Conservation (phyloP, 2,113 vertebrate genomes). For the Nothoprocta perdicaria region DNA sequence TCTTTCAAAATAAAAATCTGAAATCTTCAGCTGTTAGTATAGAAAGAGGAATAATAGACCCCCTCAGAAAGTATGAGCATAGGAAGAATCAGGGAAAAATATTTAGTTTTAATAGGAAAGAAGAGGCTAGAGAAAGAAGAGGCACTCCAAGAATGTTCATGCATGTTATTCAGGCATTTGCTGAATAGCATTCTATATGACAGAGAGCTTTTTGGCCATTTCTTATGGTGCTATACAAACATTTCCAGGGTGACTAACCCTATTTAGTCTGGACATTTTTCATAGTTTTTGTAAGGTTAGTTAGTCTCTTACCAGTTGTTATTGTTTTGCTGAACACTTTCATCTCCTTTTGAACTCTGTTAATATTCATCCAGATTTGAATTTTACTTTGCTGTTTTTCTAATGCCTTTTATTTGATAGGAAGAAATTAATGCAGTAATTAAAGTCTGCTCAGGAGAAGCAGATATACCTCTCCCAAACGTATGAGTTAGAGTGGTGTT, state of each 20-base stretch:
- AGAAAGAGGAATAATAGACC: no score
- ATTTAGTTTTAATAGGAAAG: background rate
- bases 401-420: background rate
- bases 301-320: background rate
- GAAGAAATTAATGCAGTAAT: background rate
- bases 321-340: background rate
- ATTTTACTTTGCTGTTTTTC: background rate
- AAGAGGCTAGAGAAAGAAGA: background rate
- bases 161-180: background rate
- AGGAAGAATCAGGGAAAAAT: background rate
- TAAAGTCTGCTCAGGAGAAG: background rate
- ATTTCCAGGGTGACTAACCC: background rate
- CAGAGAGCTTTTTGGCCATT: background rate
- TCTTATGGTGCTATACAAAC: fast-evolving
- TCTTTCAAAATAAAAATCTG: no score
- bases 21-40: no score
- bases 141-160: background rate
- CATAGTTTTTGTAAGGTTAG: background rate
- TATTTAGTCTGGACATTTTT: background rate
- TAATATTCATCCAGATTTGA: background rate
- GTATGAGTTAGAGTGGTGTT: background rate
- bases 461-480: background rate
- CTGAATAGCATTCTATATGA: background rate
- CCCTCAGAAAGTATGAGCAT: no score
- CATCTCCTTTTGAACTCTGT: background rate